Conservation (phyloP, 2,797 vertebrate genomes). For the Esox masquinongy region DNA sequence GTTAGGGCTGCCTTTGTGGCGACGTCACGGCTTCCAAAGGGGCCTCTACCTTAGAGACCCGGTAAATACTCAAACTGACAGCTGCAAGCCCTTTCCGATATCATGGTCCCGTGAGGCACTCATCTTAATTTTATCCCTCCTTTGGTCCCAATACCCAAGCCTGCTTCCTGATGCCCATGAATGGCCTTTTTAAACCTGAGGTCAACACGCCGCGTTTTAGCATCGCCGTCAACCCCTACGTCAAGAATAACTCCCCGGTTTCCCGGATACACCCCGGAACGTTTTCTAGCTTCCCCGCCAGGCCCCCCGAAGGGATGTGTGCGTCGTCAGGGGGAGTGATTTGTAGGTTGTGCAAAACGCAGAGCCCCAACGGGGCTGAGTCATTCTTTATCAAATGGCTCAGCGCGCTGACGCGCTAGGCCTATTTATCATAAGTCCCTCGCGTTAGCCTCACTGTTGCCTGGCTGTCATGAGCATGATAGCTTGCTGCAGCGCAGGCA, state of each 20-base stretch:
- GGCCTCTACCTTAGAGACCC: conserved; percentile 5
- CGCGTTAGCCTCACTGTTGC: neutral
- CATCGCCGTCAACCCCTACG: conserved; percentile 3
- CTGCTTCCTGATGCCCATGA: neutral
- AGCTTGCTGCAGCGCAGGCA: neutral
- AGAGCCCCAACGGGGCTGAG: neutral
- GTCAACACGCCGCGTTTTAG: neutral
- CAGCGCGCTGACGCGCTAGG: neutral
- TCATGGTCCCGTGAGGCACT: neutral
- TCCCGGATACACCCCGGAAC: neutral
- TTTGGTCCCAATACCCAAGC: neutral
- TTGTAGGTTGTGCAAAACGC: conserved; percentile 7
- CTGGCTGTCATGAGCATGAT: neutral
- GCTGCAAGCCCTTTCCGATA: neutral
- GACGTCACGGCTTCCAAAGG: neutral
- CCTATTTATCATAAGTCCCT: conserved; percentile 1
- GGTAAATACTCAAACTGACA: neutral
- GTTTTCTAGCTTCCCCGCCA: neutral
- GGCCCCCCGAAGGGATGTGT: neutral
- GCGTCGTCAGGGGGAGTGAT: neutral
- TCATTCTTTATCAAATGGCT: neutral
- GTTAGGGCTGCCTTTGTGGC: conserved; percentile 20
- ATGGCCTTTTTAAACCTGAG: neutral
- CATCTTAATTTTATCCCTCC: neutral
- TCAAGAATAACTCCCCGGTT: neutral